phyloP scores from a whole-genome alignment of 2,888 invertebrate genomes.

The Ochropacha duplaris region DNA sequence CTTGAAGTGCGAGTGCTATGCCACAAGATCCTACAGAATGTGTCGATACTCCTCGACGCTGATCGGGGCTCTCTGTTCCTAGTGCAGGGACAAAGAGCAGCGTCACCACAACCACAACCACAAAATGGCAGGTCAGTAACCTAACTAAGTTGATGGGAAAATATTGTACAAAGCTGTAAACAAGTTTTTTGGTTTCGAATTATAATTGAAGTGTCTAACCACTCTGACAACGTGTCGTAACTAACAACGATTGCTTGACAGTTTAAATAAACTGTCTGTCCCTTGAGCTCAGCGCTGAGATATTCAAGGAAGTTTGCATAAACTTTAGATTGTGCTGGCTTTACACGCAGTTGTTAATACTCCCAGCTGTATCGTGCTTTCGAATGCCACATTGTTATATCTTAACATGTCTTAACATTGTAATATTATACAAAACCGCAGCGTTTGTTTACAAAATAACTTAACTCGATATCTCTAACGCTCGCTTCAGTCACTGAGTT shows the following conservation, averaged over 20 bases:
- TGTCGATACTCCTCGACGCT: slow-evolving; percentile 94
- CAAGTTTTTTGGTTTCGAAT: background rate
- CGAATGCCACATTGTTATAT: background rate
- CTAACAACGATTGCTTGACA: slow-evolving; percentile 15
- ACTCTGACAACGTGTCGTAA: slow-evolving; percentile 3
- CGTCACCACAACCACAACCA: slow-evolving; percentile 67
- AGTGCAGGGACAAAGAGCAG: slow-evolving; percentile 85
- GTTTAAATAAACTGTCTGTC: slow-evolving; percentile 17
- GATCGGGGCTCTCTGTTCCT: slow-evolving; percentile 96
- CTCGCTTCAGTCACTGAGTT: background rate
- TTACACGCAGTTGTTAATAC: slow-evolving; percentile 5
- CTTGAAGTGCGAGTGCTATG: slow-evolving; percentile 96
- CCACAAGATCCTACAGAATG: slow-evolving; percentile 98
- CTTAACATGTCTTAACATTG: background rate
- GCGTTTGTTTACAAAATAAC: background rate
- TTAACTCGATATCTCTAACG: background rate
- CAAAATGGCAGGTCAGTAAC: slow-evolving; percentile 73
- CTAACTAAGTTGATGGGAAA: background rate
- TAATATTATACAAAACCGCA: background rate
- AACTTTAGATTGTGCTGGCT: slow-evolving; percentile 5
- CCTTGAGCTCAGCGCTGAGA: slow-evolving; percentile 2
- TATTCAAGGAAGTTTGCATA: slow-evolving; percentile 1
- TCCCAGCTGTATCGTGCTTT: slow-evolving; percentile 3
- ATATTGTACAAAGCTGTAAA: background rate
- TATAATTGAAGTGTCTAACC: slow-evolving; percentile 5